Percentiles rank a stretch among this genome's conserved stretches.
phyloP scores from a whole-genome alignment of 23 tunicate genomes.

The Styela plicata region DNA sequence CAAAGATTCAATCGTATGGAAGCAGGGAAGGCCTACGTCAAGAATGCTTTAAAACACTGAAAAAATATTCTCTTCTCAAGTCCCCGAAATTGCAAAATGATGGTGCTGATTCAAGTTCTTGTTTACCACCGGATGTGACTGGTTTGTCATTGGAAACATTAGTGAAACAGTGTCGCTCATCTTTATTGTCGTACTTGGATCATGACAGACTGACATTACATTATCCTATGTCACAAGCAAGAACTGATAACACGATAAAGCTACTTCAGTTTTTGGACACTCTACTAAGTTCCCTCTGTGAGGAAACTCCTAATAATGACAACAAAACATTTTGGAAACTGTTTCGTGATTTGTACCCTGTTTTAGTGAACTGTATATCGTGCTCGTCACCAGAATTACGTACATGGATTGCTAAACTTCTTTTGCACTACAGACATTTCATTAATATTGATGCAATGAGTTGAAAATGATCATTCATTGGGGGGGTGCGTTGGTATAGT shows the following conservation, averaged over 20 bases:
- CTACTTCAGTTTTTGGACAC: constrained; percentile 70
- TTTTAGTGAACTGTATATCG: constrained; percentile 68
- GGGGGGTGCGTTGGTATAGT: too few relatives aligned
- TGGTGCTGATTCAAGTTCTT: constrained; percentile 14
- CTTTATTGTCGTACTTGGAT: constrained; percentile 54
- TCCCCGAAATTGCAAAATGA: constrained; percentile 14
- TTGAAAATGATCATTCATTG: too few relatives aligned
- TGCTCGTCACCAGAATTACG: constrained; percentile 77
- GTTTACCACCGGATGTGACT: constrained; percentile 52
- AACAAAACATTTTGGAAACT: constrained; percentile 51
- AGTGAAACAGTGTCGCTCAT: constrained; percentile 52
- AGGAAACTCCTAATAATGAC: constrained; percentile 1
- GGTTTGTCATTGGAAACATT: constrained; percentile 59
- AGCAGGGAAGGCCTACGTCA: constrained; percentile 58
- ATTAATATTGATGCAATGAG: constrained; percentile 8
- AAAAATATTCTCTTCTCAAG: constrained; percentile 67
- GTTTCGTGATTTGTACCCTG: constrained; percentile 64
- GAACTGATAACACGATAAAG: constrained; percentile 52
- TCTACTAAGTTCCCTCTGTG: constrained; percentile 19
- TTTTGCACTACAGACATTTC: constrained; percentile 17
- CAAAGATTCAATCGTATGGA: constrained; percentile 32
- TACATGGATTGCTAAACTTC: constrained; percentile 46
- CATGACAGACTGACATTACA: constrained; percentile 67
- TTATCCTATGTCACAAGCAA: constrained; percentile 63
- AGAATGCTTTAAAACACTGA: constrained; percentile 75